These are phyloP conservation scores for Amblyraja radiata DNA, from an alignment of 2,797 vertebrate species.

Conservation along the genomic window DNA sequence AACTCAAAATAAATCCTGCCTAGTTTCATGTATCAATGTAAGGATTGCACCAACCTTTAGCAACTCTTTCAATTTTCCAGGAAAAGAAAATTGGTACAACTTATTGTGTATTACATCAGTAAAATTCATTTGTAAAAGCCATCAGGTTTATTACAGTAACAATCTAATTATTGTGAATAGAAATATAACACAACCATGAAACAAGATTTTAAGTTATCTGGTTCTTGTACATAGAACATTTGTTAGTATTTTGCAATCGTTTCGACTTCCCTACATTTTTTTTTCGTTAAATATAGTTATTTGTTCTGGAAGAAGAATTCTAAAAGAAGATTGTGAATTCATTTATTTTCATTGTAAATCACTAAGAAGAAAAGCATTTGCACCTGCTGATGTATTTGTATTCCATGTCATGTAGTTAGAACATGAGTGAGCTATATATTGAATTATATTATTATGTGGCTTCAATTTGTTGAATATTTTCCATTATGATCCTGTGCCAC, in stretches of 20 bases:
- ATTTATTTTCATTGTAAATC: background rate
- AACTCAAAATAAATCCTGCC: background rate
- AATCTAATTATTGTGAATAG: background rate
- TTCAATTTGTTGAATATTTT: slow-evolving; percentile 36
- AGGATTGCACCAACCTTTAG: background rate
- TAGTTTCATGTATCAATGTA: background rate
- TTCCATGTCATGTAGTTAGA: background rate
- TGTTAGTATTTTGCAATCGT: background rate
- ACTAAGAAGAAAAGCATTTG: background rate
- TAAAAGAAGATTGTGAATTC: background rate
- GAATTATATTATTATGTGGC: slow-evolving; percentile 2
- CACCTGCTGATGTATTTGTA: slow-evolving; percentile 12
- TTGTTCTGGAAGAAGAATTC: background rate
- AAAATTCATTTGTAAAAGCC: background rate
- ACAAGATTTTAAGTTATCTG: background rate
- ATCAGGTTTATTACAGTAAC: background rate
- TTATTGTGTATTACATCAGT: background rate
- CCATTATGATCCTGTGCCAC: slow-evolving; percentile 17
- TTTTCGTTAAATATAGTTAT: background rate
- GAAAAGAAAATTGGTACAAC: background rate
- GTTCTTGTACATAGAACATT: background rate
- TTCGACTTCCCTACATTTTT: background rate
- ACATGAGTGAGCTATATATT: slow-evolving; percentile 16
- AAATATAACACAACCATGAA: background rate
- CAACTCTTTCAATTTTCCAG: background rate